Evolutionary conservation across 1,140 invertebrate species (phyloP).

Genomic region (Platyura marginata): DNA sequence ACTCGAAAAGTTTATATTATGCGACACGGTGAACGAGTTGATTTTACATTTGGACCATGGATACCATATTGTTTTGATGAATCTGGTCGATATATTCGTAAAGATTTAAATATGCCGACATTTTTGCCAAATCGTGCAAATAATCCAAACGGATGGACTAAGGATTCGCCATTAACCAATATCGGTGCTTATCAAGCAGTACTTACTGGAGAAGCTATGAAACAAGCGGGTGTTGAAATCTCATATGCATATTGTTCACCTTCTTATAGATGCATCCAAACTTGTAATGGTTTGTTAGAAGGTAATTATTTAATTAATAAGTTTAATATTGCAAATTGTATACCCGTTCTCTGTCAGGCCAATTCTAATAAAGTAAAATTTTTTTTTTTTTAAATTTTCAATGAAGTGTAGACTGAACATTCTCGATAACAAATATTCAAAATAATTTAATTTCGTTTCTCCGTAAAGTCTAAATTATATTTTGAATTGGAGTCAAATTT

Average conservation of each 20-base stretch:
- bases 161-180: slow-evolving; percentile 76
- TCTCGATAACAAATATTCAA: too few species aligned
- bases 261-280: slow-evolving; percentile 80
- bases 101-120: slow-evolving; percentile 80
- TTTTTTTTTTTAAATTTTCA: too few species aligned
- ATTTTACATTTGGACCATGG: slow-evolving; percentile 82
- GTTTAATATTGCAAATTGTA: slow-evolving; percentile 10
- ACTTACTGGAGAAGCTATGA: slow-evolving; percentile 61
- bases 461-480: too few species aligned
- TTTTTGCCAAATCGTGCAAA: slow-evolving; percentile 39
- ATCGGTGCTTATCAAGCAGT: slow-evolving; percentile 53
- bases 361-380: too few species aligned
- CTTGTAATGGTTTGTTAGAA: slow-evolving; percentile 48
- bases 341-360: too few species aligned
- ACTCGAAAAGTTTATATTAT: slow-evolving; percentile 57
- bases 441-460: too few species aligned
- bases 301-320: slow-evolving; percentile 23
- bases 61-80: slow-evolving; percentile 72
- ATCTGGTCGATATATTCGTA: slow-evolving; percentile 52
- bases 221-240: slow-evolving; percentile 41
- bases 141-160: slow-evolving; percentile 44
- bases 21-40: slow-evolving; percentile 74
- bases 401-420: too few species aligned
- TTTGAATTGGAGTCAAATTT: too few species aligned
- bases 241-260: slow-evolving; percentile 68